These are phyloP conservation scores for Agrotis exclamationis DNA, from an alignment of 2,888 invertebrate species.

Conservation along the genomic window DNA sequence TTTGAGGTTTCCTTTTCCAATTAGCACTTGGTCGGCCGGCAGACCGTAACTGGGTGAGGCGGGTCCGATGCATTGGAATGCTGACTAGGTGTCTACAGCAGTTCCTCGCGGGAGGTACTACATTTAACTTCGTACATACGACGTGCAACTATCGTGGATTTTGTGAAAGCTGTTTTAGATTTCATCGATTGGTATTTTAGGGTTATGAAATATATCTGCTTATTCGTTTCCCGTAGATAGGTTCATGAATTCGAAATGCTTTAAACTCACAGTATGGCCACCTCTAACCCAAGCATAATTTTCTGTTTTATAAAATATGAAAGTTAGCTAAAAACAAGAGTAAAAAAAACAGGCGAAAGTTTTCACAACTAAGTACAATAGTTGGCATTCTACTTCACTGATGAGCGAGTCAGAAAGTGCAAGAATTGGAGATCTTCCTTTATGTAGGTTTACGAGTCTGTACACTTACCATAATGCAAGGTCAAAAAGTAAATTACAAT, in stretches of 20 bases:
- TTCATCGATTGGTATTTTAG: slow-evolving; percentile 46
- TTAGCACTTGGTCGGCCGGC: slow-evolving; percentile 89
- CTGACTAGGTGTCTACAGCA: slow-evolving; percentile 78
- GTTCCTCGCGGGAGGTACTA: slow-evolving; percentile 80
- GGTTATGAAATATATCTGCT: slow-evolving; percentile 19
- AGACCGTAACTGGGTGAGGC: slow-evolving; percentile 90
- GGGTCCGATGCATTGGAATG: slow-evolving; percentile 81
- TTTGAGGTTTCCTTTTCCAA: slow-evolving; percentile 91
- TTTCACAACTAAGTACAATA: slow-evolving; percentile 21
- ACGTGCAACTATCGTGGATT: slow-evolving; percentile 64
- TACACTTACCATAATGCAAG: not conserved
- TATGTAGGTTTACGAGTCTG: not conserved
- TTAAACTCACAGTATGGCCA: not conserved
- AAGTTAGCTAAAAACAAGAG: not conserved
- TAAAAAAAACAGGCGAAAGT: slow-evolving; percentile 24
- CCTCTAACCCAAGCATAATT: not conserved
- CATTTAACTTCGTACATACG: slow-evolving; percentile 58
- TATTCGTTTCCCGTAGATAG: not conserved
- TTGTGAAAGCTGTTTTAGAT: slow-evolving; percentile 60
- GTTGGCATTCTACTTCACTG: slow-evolving; percentile 26
- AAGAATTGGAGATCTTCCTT: slow-evolving; percentile 4
- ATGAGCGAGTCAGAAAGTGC: not conserved
- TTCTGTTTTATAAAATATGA: not conserved
- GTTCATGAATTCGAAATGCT: not conserved
- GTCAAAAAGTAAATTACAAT: slow-evolving; percentile 30